Percentiles rank a stretch among this genome's conserved stretches.
These are phyloP conservation scores for Melanotaenia parkinsoni DNA, from an alignment of 2,797 vertebrate species.

Conservation along the genomic window DNA sequence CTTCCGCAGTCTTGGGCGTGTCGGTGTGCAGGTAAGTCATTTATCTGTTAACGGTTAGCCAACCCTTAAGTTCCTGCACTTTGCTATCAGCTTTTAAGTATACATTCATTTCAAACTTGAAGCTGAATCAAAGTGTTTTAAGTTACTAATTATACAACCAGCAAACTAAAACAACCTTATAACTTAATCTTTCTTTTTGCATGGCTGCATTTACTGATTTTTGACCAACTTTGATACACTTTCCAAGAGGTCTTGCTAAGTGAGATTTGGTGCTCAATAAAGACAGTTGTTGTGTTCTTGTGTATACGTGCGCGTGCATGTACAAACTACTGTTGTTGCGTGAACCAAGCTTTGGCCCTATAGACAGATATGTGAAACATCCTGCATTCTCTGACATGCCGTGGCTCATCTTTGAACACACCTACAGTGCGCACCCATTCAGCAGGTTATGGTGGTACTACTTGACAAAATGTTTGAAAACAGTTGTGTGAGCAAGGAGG, in stretches of 20 bases:
- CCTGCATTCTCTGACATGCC: constrained; percentile 71
- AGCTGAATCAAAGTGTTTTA: not conserved
- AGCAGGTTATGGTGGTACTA: not conserved
- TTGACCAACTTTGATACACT: not conserved
- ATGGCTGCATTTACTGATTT: not conserved
- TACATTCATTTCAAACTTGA: not conserved
- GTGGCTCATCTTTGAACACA: constrained; percentile 52
- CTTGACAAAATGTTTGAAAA: not conserved
- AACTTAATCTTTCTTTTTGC: not conserved
- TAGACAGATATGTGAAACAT: constrained; percentile 55
- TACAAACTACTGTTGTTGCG: not conserved
- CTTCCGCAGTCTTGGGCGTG: constrained; percentile 50
- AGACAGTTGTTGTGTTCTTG: not conserved
- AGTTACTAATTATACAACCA: not conserved
- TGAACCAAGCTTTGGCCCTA: constrained; percentile 12
- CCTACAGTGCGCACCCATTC: not conserved
- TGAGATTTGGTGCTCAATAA: not conserved
- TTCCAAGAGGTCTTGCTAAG: not conserved
- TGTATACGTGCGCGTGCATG: not conserved
- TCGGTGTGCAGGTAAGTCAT: constrained; percentile 56
- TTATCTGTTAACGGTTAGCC: constrained; percentile 14
- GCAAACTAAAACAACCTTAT: not conserved
- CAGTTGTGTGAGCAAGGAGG: not conserved
- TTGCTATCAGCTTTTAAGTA: not conserved
- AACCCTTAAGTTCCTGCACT: not conserved